phyloP scores from a whole-genome alignment of 2,888 invertebrate species.

The Eumerus sabulonum region DNA sequence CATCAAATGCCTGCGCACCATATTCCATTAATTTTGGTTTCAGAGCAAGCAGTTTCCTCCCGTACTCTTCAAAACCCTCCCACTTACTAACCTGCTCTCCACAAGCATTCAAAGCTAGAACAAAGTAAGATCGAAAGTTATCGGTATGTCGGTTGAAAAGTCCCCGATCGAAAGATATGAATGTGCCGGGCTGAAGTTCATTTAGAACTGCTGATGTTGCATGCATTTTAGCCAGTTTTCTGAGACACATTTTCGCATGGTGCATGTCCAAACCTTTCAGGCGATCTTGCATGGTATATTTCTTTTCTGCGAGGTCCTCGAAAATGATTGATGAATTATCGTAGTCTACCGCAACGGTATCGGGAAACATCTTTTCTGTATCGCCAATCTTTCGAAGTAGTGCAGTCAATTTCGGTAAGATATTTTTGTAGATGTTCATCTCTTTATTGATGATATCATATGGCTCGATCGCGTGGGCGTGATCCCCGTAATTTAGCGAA shows the following conservation, averaged over 20 bases:
- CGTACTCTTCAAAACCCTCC: conserved; percentile 73
- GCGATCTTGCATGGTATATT: conserved; percentile 75
- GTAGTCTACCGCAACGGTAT: conserved; percentile 75
- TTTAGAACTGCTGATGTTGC: conserved; percentile 80
- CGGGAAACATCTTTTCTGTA: conserved; percentile 75
- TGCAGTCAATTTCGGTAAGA: conserved; percentile 75
- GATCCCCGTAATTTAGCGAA: conserved; percentile 74
- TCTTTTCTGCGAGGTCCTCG: conserved; percentile 75
- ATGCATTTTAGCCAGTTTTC: conserved; percentile 80
- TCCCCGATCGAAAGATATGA: conserved; percentile 75
- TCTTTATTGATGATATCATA: conserved; percentile 78
- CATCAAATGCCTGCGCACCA: conserved; percentile 74
- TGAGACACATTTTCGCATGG: conserved; percentile 77
- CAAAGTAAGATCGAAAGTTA: conserved; percentile 73
- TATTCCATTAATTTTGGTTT: conserved; percentile 75
- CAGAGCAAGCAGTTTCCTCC: conserved; percentile 73
- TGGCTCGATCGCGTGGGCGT: conserved; percentile 73
- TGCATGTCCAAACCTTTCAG: conserved; percentile 77
- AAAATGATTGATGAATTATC: conserved; percentile 75
- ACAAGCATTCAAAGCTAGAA: conserved; percentile 74
- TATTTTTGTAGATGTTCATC: conserved; percentile 75
- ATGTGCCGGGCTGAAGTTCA: conserved; percentile 72
- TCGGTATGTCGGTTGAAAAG: conserved; percentile 77
- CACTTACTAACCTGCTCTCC: conserved; percentile 72
- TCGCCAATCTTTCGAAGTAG: conserved; percentile 73